phyloP scores from a whole-genome alignment of 2,113 vertebrate genomes.

The Lamprologus callipterus region DNA sequence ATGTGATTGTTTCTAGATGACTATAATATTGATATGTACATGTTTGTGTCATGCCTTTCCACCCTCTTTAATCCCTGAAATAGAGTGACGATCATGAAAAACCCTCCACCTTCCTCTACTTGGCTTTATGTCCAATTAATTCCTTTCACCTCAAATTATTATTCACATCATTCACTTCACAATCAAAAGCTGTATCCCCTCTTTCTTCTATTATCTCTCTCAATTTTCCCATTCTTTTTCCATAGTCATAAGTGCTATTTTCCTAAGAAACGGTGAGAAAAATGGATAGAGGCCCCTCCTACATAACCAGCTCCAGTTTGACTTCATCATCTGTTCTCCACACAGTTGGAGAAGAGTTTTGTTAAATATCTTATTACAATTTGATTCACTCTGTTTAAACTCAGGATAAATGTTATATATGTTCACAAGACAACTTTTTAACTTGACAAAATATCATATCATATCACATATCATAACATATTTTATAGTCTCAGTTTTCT shows the following conservation, averaged over 20 bases:
- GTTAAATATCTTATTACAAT: neutral
- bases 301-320: neutral
- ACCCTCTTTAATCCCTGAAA: neutral
- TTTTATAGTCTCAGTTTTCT: neutral
- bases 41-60: neutral
- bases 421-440: neutral
- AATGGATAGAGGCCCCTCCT: neutral
- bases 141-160: neutral
- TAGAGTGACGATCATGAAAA: neutral
- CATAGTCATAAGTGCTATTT: neutral
- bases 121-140: neutral
- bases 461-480: neutral
- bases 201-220: neutral
- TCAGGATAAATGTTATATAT: neutral
- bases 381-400: neutral
- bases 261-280: neutral
- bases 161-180: neutral
- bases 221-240: neutral
- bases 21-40: neutral
- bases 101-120: neutral
- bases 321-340: neutral
- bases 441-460: neutral
- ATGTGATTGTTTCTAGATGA: neutral
- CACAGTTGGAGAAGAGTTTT: neutral
- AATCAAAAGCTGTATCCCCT: neutral